These are phyloP conservation scores for Tetragnatha versicolor DNA, from an alignment of 1,140 invertebrate genomes.

Conservation along the genomic window DNA sequence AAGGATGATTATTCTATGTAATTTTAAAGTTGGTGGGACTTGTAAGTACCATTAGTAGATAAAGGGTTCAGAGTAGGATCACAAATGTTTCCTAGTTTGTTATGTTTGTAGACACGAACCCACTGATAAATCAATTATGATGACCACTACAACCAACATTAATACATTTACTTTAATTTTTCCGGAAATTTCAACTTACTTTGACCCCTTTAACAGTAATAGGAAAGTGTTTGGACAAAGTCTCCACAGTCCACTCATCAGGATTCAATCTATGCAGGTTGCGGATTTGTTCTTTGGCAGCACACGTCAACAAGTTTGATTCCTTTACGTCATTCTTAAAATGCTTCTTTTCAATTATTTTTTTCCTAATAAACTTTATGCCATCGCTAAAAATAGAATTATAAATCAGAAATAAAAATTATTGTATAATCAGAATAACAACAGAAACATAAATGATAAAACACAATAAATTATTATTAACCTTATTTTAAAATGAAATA, in stretches of 20 bases:
- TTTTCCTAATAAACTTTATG: conserved; percentile 67
- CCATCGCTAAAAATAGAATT: too few species aligned
- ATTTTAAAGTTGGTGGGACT: too few species aligned
- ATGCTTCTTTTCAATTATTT: conserved; percentile 76
- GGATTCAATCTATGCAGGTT: conserved; percentile 73
- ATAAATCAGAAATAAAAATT: too few species aligned
- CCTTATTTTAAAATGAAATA: too few species aligned
- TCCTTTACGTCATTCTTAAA: conserved; percentile 71
- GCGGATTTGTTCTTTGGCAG: conserved; percentile 82
- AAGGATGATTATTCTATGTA: too few species aligned
- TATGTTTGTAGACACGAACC: not conserved
- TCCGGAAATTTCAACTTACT: conserved; percentile 14
- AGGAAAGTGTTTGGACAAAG: conserved; percentile 80
- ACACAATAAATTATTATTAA: too few species aligned
- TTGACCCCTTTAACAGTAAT: conserved; percentile 63
- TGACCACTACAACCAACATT: not conserved
- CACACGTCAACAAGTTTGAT: conserved; percentile 80
- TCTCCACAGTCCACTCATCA: conserved; percentile 76
- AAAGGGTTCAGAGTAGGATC: not conserved
- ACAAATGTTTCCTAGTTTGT: not conserved
- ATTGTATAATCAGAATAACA: too few species aligned
- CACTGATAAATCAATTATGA: not conserved
- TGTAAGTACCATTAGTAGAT: too few species aligned
- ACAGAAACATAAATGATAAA: too few species aligned
- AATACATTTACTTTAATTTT: not conserved